Base-by-base conservation (phyloP, 2,888 invertebrate species). In the Carterocephalus palaemon region DNA sequence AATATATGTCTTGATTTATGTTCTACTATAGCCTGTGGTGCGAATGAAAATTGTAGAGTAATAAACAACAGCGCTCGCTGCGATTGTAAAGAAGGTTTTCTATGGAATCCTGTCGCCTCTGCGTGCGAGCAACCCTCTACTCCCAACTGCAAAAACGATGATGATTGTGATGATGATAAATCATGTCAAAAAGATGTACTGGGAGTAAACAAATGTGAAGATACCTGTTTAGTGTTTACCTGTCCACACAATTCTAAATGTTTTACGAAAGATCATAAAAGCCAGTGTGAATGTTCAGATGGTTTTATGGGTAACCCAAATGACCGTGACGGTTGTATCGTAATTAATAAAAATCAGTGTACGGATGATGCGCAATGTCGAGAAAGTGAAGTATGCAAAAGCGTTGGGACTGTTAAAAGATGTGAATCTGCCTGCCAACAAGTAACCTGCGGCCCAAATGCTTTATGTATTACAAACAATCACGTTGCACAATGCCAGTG, bases 241-340 rank as follows among this genome's bases (percentile, higher is more conserved):
- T 97, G 96, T 56, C 94, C 96, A 0, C 89, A 90, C 41, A 95
- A 96, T 74, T 93, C 96, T 0, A 90, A 92, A 50, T 97, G 97
- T 75, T 75, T 93, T 1, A 92, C 94, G 0, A 88, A 80, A 49
- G 88, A 89, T 46, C 95, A 95, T 62, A 89, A 88, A 61, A 94
- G 93, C 28, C 90, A 91, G 62, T 98, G 97, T 67, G 92, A 94
- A 63, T 98, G 97, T 68, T 81, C 94, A 9, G 81, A 90, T 23
- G 96, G 95, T 2, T 97, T 90, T 72, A 90, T 92, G 6, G 97
- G 97, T 22, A 97, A 97, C 84, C 95, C 96, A 9, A 95, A 95
- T 62, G 94, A 96, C 66, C 90, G 97, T 13, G 92, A 92, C 54
- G 97, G 97, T n/a, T 97, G 97, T 63, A 89, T 90, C 57, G 89